phyloP scores from a whole-genome alignment of 2,888 invertebrate species.

The Falcaria lacertinaria region DNA sequence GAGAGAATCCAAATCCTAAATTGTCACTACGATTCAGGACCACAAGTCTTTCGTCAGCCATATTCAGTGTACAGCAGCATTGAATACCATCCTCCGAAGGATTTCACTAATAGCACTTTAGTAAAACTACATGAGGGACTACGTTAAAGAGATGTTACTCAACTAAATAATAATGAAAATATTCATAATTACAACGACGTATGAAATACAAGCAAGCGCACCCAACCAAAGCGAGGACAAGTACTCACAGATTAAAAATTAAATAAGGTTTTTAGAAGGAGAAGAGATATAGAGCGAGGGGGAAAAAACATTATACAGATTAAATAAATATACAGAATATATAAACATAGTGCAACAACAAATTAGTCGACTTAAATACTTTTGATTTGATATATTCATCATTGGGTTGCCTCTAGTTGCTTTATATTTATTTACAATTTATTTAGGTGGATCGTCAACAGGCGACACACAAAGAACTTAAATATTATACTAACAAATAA shows the following conservation, averaged over 20 bases:
- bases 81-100: conserved; percentile 61
- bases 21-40: conserved; percentile 92
- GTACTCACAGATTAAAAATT: too few species aligned
- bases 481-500: too few species aligned
- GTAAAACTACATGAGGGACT: conserved; percentile 43
- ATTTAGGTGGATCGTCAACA: too few species aligned
- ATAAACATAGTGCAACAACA: too few species aligned
- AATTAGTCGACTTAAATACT: too few species aligned
- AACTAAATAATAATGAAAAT: conserved; percentile 50
- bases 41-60: conserved; percentile 95
- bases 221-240: conserved; percentile 68
- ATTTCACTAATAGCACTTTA: conserved; percentile 55
- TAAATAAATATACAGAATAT: too few species aligned
- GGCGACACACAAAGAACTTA: too few species aligned
- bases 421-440: neutral
- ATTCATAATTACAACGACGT: conserved; percentile 60
- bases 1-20: conserved; percentile 94
- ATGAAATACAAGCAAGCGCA: conserved; percentile 66
- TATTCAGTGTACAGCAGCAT: conserved; percentile 80
- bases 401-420: neutral
- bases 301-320: too few species aligned
- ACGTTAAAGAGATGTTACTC: conserved; percentile 37
- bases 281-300: conserved; percentile 15
- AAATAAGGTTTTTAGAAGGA: too few species aligned
- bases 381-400: too few species aligned